Base-by-base conservation (phyloP, 2,797 vertebrate genomes). In the Gymnoscopelus braueri region DNA sequence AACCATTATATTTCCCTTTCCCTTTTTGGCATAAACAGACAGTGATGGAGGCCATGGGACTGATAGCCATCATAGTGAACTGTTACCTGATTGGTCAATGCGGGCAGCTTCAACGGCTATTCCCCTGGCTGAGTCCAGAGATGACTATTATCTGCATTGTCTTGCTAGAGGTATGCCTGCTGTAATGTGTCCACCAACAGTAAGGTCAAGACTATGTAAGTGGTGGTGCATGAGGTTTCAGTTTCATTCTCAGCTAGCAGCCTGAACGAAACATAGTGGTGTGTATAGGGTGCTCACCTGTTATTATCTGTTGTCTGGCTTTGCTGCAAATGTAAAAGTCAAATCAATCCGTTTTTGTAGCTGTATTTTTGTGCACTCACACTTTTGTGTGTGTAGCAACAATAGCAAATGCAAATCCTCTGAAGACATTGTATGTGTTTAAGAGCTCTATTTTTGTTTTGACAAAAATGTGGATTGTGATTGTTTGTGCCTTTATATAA, bases 61-160 rank as follows among this genome's bases (percentile, higher is more conserved):
- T 98, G 59, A 87, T 99, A 77, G 97, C 96, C 63, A 98, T 99
- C 50, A 94, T 99, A 70, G 96, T 99, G 14, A 99, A 99, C 93
- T 99, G 97, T 84, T 98, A 98, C 89, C 91, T 99, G 91, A 97
- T 99, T 24, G 96, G 97, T 26, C 97, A 98, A 87, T 98, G 97
- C 0, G 97, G 97, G 32, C 97, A 99, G 89, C 95, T 99, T 23
- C 97, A 97, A 85, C 92, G 97, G 24, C 95, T 99, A 19, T 97
- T 98, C 81, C 97, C 97, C 0, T 97, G 97, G 96, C 91, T 98
- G 78, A 97, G 97, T 72, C 96, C 97, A 0, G 97, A 98, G 87
- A 96, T 95, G 14, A 96, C 96, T 84, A 97, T 99, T 69, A 94
- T 98, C 85, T 97, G 96, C 1, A 96, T 98, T 50, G 97, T 99